A percentile compares a stretch with the other conserved stretches of the same genome.
Conservation (phyloP, 2,888 invertebrate genomes). For the Lapara coniferarum region DNA sequence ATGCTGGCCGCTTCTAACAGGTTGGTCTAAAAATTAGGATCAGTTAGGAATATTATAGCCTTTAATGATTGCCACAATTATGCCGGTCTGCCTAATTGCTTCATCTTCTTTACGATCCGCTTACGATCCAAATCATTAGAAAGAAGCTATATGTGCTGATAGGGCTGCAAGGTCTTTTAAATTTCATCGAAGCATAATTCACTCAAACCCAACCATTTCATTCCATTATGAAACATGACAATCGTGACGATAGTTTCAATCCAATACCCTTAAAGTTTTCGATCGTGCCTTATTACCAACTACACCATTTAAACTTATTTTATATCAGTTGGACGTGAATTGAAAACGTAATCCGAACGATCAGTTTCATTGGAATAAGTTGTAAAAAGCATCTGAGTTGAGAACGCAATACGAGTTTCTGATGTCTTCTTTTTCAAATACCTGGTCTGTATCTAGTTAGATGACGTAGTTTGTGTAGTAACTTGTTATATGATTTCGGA, state of each 20-base stretch:
- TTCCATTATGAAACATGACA: constrained; percentile 10
- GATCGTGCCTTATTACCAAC: constrained; percentile 20
- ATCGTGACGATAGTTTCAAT: constrained; percentile 17
- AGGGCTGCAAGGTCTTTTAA: no score
- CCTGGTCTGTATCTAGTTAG: background rate
- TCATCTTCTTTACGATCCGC: no score
- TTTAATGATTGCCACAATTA: no score
- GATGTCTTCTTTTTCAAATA: background rate
- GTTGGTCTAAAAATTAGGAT: no score
- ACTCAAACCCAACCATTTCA: background rate
- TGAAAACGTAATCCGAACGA: constrained; percentile 13
- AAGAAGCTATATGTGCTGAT: no score
- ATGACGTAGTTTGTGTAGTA: background rate
- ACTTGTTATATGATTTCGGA: no score
- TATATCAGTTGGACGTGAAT: constrained; percentile 18
- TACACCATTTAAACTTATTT: constrained; percentile 23
- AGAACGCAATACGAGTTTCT: background rate
- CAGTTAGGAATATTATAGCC: no score
- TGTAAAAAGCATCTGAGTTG: constrained; percentile 6
- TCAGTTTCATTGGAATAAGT: constrained; percentile 22
- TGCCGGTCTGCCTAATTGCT: no score
- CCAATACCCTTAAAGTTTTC: constrained; percentile 15
- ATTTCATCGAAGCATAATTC: background rate
- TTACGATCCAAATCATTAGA: no score
- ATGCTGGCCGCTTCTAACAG: no score